A percentile compares a stretch with the other conserved stretches of the same genome.
phyloP scores from a whole-genome alignment of 2,888 invertebrate species.

The Xylocampa areola region DNA sequence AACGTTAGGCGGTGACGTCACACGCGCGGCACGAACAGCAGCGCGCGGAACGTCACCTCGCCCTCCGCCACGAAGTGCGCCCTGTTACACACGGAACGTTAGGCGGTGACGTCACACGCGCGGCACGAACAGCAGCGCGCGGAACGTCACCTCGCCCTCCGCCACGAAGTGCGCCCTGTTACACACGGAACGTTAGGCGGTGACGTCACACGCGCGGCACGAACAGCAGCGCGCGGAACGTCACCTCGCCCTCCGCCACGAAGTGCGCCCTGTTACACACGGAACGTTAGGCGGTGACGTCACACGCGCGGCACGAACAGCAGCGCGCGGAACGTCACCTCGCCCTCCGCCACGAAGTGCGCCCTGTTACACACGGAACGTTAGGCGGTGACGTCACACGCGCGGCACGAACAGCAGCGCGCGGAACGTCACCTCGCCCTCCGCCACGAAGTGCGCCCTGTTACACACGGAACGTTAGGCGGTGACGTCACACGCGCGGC shows the following conservation, averaged over 20 bases:
- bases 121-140: background rate
- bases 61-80: slow-evolving; percentile 3
- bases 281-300: no score
- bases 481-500: background rate
- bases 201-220: background rate
- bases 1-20: no score
- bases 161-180: slow-evolving; percentile 55
- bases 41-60: background rate
- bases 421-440: slow-evolving; percentile 52
- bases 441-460: background rate
- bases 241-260: background rate
- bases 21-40: no score
- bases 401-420: no score
- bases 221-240: background rate
- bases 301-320: background rate
- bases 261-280: slow-evolving; percentile 58
- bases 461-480: no score
- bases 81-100: background rate
- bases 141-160: slow-evolving; percentile 53
- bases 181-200: no score
- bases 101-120: no score
- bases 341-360: slow-evolving; percentile 1
- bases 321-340: background rate
- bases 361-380: background rate
- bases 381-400: no score